Evolutionary conservation across 2,797 vertebrate species (phyloP).

Genomic region (Nyctalus aviator): DNA sequence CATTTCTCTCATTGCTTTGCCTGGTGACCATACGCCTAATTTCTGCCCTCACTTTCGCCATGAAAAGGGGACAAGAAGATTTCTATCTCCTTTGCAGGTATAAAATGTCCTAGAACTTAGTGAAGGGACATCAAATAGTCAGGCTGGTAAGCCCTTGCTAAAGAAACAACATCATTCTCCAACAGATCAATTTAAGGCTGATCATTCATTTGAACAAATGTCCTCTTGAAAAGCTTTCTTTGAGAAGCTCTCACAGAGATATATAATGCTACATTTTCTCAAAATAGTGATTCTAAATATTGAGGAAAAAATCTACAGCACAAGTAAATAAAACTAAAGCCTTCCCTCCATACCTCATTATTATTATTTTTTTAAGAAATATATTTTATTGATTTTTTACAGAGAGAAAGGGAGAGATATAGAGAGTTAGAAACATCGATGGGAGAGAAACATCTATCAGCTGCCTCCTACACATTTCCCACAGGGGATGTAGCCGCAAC

Average conservation of each 20-base stretch:
- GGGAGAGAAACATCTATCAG: too few species aligned
- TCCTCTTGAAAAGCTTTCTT: neutral
- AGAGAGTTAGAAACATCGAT: too few species aligned
- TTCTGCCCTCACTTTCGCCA: neutral
- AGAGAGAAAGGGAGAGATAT: too few species aligned
- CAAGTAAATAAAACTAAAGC: constrained; percentile 35
- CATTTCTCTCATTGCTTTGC: neutral
- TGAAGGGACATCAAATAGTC: neutral
- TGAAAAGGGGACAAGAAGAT: neutral
- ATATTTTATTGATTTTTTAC: too few species aligned
- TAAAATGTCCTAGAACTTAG: neutral
- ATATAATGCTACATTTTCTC: neutral
- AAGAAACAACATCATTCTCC: neutral
- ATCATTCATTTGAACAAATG: constrained; percentile 5
- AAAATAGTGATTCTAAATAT: neutral
- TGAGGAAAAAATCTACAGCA: neutral
- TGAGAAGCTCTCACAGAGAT: neutral
- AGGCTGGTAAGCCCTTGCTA: neutral
- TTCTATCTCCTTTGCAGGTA: neutral
- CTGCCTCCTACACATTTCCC: too few species aligned
- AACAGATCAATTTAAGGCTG: neutral
- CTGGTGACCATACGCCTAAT: neutral
- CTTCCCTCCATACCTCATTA: neutral
- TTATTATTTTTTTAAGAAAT: too few species aligned
- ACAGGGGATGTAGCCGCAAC: too few species aligned